These are phyloP conservation scores for Fulica atra DNA, from an alignment of 2,113 vertebrate genomes.

Conservation along the genomic window DNA sequence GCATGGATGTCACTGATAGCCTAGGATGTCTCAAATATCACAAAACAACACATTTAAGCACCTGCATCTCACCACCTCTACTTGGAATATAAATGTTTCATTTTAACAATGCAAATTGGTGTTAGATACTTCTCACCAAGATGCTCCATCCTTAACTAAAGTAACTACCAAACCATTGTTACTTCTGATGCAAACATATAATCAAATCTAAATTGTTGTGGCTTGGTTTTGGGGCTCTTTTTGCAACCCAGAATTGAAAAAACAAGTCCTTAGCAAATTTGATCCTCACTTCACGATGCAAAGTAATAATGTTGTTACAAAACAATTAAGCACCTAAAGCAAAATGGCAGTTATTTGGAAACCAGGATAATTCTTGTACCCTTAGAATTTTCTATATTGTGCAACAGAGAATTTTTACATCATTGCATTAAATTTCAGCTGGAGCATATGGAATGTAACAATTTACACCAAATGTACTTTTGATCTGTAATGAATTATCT, in stretches of 20 bases:
- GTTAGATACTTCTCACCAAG: neutral
- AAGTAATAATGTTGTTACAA: neutral
- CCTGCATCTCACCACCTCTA: neutral
- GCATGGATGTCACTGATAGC: neutral
- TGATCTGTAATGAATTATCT: neutral
- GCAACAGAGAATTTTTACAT: neutral
- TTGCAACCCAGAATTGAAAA: neutral
- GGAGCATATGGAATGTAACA: neutral
- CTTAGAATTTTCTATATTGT: neutral
- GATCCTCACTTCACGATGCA: neutral
- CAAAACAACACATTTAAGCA: neutral
- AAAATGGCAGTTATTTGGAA: neutral
- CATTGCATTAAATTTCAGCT: neutral
- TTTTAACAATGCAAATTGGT: neutral
- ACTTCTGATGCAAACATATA: neutral
- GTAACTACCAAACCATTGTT: neutral
- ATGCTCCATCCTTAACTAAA: neutral
- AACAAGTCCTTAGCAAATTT: neutral
- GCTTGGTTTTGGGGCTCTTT: fast-evolving
- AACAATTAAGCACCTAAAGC: neutral
- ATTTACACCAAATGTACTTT: neutral
- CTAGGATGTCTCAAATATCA: neutral
- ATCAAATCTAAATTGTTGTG: neutral
- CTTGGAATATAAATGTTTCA: neutral
- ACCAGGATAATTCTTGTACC: neutral